Percentiles rank a stretch among this genome's conserved stretches.
These are phyloP conservation scores for Lycodopsis pacificus DNA, from an alignment of 2,797 vertebrate genomes.

Conservation along the genomic window DNA sequence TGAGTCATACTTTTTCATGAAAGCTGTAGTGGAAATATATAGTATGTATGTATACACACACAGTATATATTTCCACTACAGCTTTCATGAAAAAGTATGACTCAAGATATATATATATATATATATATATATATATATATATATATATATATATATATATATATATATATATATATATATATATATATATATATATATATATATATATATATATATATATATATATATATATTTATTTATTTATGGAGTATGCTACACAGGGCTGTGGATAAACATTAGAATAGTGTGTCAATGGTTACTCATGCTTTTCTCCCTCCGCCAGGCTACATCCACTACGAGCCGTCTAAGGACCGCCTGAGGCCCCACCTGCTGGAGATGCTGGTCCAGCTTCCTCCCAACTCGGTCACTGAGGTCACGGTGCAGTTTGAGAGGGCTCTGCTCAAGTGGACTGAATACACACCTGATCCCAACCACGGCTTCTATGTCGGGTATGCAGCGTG, in stretches of 20 bases:
- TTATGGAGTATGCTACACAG: background rate
- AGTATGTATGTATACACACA: too few species aligned
- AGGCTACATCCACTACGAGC: slow-evolving; percentile 98
- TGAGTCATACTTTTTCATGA: slow-evolving; percentile 27
- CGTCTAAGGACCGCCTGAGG: slow-evolving; percentile 92
- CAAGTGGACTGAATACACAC: slow-evolving; percentile 98
- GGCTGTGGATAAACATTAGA: background rate
- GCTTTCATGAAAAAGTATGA: too few species aligned
- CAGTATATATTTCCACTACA: too few species aligned
- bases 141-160: too few species aligned
- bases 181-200: background rate
- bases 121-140: too few species aligned
- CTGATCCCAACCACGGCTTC: slow-evolving; percentile 97
- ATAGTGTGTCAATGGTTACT: background rate
- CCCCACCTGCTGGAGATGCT: slow-evolving; percentile 98
- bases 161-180: too few species aligned
- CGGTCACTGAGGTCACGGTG: slow-evolving; percentile 94
- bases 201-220: too few species aligned
- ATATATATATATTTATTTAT: background rate
- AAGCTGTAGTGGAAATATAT: background rate
- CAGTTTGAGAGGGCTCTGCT: slow-evolving; percentile 96
- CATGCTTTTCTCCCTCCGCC: background rate
- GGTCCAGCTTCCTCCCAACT: slow-evolving; percentile 95
- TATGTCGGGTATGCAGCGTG: slow-evolving; percentile 88
- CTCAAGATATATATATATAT: too few species aligned